Evolutionary conservation across 2,113 vertebrate genomes (phyloP).

Genomic region (Cromileptes altivelis): DNA sequence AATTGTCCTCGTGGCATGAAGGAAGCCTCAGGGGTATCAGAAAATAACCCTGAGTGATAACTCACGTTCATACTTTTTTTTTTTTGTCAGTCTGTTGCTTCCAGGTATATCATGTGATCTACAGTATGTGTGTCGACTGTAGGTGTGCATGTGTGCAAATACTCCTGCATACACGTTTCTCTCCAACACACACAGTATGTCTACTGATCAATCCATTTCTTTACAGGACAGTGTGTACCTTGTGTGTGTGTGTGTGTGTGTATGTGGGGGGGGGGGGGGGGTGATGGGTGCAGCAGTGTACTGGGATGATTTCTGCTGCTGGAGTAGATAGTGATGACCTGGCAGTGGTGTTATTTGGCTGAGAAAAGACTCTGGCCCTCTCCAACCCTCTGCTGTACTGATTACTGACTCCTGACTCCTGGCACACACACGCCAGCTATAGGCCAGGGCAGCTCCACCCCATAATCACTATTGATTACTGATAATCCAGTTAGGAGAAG

Average conservation of each 20-base stretch:
- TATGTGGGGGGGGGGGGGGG: no score
- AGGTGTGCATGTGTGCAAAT: background rate
- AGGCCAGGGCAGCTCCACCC: conserved; percentile 54
- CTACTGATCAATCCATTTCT: background rate
- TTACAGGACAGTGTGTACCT: background rate
- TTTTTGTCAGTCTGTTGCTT: conserved; percentile 31
- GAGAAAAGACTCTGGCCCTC: conserved; percentile 40
- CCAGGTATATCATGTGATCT: conserved; percentile 42
- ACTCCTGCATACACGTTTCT: background rate
- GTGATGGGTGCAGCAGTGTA: background rate
- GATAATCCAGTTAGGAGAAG: conserved; percentile 73
- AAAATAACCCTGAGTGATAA: conserved; percentile 71
- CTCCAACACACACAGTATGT: background rate
- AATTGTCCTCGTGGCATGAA: conserved; percentile 75
- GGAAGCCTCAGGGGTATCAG: conserved; percentile 66
- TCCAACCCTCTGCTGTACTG: conserved; percentile 38
- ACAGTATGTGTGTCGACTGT: conserved; percentile 14
- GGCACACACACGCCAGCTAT: conserved; percentile 34
- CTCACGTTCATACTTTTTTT: conserved; percentile 47
- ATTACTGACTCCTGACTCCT: conserved; percentile 66
- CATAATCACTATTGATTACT: conserved; percentile 80
- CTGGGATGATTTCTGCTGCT: conserved; percentile 32
- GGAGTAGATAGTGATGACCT: conserved; percentile 47
- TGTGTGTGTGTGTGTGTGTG: background rate
- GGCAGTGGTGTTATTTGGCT: conserved; percentile 58